phyloP scores from a whole-genome alignment of 2,888 invertebrate species.

The Lymantria dispar region DNA sequence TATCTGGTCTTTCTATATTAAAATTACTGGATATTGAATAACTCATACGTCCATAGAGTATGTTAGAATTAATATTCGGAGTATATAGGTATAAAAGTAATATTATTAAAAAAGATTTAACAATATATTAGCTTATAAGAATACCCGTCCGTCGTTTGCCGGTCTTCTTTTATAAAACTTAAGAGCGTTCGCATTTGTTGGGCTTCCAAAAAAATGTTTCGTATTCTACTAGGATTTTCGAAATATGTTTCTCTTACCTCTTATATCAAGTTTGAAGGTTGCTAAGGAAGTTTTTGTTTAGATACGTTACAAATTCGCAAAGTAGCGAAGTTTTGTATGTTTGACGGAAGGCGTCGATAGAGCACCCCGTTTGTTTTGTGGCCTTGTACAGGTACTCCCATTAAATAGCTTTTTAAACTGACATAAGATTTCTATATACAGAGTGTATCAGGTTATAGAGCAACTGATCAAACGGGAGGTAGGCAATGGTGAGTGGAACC shows the following conservation, averaged over 20 bases:
- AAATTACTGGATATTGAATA: neutral
- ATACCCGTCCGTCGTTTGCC: neutral
- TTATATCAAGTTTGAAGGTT: slow-evolving; percentile 38
- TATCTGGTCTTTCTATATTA: neutral
- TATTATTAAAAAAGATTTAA: neutral
- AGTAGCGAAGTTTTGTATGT: slow-evolving; percentile 22
- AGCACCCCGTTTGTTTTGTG: slow-evolving; percentile 3
- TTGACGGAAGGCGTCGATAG: slow-evolving; percentile 21
- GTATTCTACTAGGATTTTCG: slow-evolving; percentile 16
- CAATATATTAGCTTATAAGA: neutral
- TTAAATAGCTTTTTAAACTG: slow-evolving; percentile 21
- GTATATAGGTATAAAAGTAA: slow-evolving; percentile 7
- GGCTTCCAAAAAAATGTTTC: slow-evolving; percentile 3
- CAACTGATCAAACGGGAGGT: no score
- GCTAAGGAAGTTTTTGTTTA: slow-evolving; percentile 35
- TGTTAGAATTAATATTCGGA: slow-evolving; percentile 9
- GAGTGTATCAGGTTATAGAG: no score
- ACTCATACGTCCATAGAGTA: neutral
- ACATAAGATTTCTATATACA: no score
- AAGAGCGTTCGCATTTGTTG: neutral
- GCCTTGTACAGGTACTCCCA: slow-evolving; percentile 9
- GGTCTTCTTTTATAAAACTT: slow-evolving; percentile 7
- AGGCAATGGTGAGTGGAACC: no score
- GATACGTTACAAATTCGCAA: slow-evolving; percentile 36
- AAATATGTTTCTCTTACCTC: slow-evolving; percentile 33